Evolutionary conservation across 2,113 vertebrate genomes (phyloP), one percentile per base, ranked within the genome.

Genomic region (Pygoscelis adeliae): DNA sequence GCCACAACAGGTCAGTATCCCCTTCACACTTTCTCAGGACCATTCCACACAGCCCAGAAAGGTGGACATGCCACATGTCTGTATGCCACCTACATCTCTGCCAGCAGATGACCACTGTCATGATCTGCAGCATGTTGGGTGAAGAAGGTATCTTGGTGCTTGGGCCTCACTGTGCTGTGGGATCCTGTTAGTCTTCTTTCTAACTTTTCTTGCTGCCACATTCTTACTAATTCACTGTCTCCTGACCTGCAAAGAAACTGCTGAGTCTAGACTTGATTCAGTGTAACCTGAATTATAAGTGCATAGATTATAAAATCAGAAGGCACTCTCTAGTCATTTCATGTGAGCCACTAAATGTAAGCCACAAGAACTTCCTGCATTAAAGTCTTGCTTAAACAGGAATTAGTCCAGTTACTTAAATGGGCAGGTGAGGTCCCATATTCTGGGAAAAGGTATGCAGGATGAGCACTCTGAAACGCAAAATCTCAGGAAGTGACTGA

Each of bases 11-110:
- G 18, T 80, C 19, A 49, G 30, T 30, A n/a, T 4, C 5, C 4
- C 2, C 5, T 63, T 65, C 10, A 56, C 8, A 10, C 19, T 74
- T 91, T 38, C 26, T 46, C 11, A 55, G 56, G 38, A 58, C 14
- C 32, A 42, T 29, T 12, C 6, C 4, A 36, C 2, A 1, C 7
- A n/a, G 6, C 13, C 16, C 25, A 42, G 38, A 85, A 53, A 71
- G 21, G 4, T 4, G 1, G 1, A 27, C 5, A 6, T 36, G 10
- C 10, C 34, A 19, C 18, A 27, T 13, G 9, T 49, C 36, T 67
- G 4, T 30, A 67, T 46, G 6, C 5, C 18, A 59, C 12, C 7
- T 29, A 15, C 9, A 23, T 22, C 18, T 72, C 62, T 76, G 25
- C 13, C 52, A 58, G 42, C 18, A 42, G 15, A 9, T 38, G 20